Percentiles rank a stretch among this genome's conserved stretches.
These are phyloP conservation scores for Onychostruthus taczanowskii DNA, from an alignment of 2,113 vertebrate species.

Conservation along the genomic window DNA sequence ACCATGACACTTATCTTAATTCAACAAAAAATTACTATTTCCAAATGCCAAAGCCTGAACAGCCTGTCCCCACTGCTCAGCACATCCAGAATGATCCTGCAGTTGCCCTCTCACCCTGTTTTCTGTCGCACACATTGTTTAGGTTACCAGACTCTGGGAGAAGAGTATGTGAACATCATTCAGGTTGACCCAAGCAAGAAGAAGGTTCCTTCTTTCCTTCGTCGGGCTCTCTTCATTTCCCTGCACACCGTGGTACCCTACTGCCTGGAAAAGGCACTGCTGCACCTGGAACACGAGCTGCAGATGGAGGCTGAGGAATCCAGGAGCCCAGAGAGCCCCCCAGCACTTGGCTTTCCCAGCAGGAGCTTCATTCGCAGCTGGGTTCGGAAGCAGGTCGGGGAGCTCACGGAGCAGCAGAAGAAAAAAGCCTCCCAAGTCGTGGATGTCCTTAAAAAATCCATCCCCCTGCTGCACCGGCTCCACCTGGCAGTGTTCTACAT, in stretches of 20 bases:
- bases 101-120: background rate
- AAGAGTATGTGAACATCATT: constrained; percentile 89
- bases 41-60: background rate
- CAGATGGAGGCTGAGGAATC: constrained; percentile 44
- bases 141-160: constrained; percentile 95
- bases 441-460: constrained; percentile 68
- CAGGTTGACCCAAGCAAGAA: constrained; percentile 84
- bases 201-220: constrained; percentile 77
- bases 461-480: constrained; percentile 79
- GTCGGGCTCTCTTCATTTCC: constrained; percentile 71
- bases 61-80: background rate
- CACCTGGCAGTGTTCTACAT: constrained; percentile 90
- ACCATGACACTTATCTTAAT: fast-evolving
- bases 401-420: constrained; percentile 78
- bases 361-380: constrained; percentile 62
- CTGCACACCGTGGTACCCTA: constrained; percentile 84
- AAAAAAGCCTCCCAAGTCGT: constrained; percentile 58
- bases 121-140: fast-evolving
- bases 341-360: constrained; percentile 8
- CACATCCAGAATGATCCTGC: background rate
- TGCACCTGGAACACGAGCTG: constrained; percentile 85
- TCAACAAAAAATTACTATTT: background rate
- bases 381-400: constrained; percentile 50
- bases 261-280: constrained; percentile 82
- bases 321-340: background rate